phyloP scores from a whole-genome alignment of 2,888 invertebrate species.

The Xanthorhoe spadicearia region DNA sequence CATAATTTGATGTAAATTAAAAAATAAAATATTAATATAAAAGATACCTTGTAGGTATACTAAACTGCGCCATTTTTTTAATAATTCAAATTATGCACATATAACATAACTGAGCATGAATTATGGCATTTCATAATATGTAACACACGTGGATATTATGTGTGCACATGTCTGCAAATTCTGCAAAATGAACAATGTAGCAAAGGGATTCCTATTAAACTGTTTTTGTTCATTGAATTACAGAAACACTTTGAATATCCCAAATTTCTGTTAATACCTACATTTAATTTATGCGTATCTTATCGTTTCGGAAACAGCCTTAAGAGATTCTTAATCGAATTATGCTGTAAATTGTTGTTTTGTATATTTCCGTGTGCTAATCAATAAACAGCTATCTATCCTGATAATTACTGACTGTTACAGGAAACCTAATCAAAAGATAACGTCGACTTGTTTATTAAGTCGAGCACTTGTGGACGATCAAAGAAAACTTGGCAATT shows the following conservation, averaged over 20 bases:
- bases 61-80: neutral
- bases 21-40: neutral
- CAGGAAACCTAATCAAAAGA: conserved; percentile 16
- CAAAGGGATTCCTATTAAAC: neutral
- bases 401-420: conserved; percentile 13
- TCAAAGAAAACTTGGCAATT: conserved; percentile 11
- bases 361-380: conserved; percentile 16
- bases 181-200: neutral
- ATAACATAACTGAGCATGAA: neutral
- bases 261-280: no score
- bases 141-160: neutral
- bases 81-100: neutral
- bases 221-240: neutral
- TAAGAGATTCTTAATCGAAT: conserved; percentile 5
- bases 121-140: neutral
- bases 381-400: conserved; percentile 10
- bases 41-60: neutral
- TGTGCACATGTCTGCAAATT: neutral
- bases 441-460: conserved; percentile 22
- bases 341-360: conserved; percentile 10
- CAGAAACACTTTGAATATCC: neutral
- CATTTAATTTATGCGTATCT: neutral
- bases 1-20: neutral
- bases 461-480: conserved; percentile 12
- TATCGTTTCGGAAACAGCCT: conserved; percentile 18